These are phyloP conservation scores for Machimus rusticus DNA, from an alignment of 2,888 invertebrate species.

Conservation along the genomic window DNA sequence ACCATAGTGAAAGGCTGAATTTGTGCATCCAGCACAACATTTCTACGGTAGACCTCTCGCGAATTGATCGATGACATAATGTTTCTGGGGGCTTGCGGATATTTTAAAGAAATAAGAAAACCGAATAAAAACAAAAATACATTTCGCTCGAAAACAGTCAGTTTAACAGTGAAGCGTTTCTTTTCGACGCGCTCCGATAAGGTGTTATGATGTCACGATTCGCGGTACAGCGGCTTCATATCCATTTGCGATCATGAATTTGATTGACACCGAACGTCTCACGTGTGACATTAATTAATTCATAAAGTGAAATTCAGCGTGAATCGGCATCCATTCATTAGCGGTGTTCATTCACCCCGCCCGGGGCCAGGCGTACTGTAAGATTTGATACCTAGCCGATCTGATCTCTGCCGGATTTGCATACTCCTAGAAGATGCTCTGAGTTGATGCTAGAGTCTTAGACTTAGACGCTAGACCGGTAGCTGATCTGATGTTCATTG, in stretches of 20 bases:
- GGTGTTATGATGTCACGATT: constrained; percentile 12
- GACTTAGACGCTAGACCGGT: not conserved
- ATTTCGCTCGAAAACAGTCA: not conserved
- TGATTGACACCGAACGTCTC: constrained; percentile 17
- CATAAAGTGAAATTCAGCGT: constrained; percentile 16
- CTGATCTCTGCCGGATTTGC: not conserved
- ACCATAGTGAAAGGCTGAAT: constrained; percentile 15
- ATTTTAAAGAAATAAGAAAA: not conserved
- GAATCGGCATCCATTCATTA: constrained; percentile 16
- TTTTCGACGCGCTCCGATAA: not conserved
- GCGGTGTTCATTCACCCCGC: constrained; percentile 17
- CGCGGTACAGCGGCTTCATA: not conserved
- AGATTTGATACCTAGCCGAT: not conserved
- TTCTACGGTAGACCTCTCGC: constrained; percentile 8
- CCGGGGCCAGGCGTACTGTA: not conserved
- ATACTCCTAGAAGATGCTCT: not conserved
- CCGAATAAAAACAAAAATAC: not conserved
- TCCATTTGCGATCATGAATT: constrained; percentile 6
- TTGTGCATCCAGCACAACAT: constrained; percentile 1
- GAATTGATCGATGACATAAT: constrained; percentile 31
- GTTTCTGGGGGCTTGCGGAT: not conserved
- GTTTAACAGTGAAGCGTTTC: not conserved
- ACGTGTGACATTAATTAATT: constrained; percentile 31
- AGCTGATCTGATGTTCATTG: not conserved
- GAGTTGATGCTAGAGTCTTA: not conserved